Evolutionary conservation across 2,113 vertebrate species (phyloP).

Genomic region (Piprites chloris): DNA sequence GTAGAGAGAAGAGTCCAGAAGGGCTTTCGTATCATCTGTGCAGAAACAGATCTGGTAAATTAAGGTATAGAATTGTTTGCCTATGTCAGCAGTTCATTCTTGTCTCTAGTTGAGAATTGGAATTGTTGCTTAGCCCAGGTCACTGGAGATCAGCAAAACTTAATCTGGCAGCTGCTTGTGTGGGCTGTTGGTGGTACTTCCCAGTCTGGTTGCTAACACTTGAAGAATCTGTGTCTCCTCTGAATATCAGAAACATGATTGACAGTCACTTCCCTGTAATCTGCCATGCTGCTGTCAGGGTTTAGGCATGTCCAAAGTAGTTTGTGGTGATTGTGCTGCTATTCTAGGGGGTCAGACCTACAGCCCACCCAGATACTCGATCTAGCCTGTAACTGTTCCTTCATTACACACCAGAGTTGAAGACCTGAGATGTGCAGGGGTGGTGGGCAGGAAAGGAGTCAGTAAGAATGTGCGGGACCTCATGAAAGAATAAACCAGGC

Average conservation of each 20-base stretch:
- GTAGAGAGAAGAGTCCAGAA: neutral
- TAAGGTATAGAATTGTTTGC: neutral
- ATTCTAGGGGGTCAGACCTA: neutral
- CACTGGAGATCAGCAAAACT: neutral
- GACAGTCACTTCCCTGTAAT: neutral
- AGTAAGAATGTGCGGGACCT: neutral
- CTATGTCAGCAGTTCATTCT: neutral
- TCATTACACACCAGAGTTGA: neutral
- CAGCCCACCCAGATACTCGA: neutral
- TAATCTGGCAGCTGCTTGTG: neutral
- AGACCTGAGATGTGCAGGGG: neutral
- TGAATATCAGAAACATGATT: neutral
- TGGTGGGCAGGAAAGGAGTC: neutral
- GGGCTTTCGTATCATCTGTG: neutral
- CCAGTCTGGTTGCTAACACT: neutral
- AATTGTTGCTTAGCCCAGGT: neutral
- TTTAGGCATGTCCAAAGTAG: neutral
- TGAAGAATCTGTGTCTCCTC: accelerated
- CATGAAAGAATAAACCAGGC: neutral
- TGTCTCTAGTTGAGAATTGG: neutral
- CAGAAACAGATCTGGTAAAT: neutral
- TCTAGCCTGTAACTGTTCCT: neutral
- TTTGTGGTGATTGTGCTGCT: neutral
- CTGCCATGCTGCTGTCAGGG: neutral
- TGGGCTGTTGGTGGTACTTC: neutral